Conservation (phyloP, 2,113 vertebrate species). For the Trematocara unimaculatum region DNA sequence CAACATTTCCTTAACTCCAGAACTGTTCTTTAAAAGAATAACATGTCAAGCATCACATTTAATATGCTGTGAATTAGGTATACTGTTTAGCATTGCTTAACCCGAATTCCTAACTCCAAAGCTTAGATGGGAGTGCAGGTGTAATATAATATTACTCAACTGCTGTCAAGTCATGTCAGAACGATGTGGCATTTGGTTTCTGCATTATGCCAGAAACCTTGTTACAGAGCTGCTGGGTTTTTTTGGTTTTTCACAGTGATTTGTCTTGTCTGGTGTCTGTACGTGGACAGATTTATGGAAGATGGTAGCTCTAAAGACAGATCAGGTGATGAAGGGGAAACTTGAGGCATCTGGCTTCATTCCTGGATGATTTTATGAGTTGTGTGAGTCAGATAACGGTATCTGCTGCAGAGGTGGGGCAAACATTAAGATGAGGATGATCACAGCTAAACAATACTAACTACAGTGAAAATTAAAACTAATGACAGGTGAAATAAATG, state of each 20-base stretch:
- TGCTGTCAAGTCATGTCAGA: constrained; percentile 46
- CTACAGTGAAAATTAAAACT: background rate
- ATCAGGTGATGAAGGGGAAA: constrained; percentile 37
- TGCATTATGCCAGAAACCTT: constrained; percentile 12
- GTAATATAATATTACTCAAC: constrained; percentile 16
- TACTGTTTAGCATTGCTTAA: background rate
- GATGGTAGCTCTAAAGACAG: constrained; percentile 23
- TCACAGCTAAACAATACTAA: background rate
- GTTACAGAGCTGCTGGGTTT: background rate
- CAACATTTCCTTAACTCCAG: background rate
- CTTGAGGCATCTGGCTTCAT: constrained; percentile 11
- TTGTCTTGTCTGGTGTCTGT: constrained; percentile 39
- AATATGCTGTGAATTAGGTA: background rate
- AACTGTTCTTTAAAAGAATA: background rate
- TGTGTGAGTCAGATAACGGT: background rate
- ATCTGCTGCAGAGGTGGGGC: background rate
- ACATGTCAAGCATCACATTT: background rate
- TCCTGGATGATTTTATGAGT: constrained; percentile 20
- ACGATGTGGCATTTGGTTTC: constrained; percentile 5
- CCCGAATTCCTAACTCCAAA: background rate
- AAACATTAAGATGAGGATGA: background rate
- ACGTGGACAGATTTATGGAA: constrained; percentile 48
- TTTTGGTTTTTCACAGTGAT: background rate
- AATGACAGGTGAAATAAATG: background rate
- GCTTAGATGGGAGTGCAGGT: constrained; percentile 1